These are phyloP conservation scores for Telmatochromis sp. DNA, from an alignment of 2,113 vertebrate species.

Conservation along the genomic window DNA sequence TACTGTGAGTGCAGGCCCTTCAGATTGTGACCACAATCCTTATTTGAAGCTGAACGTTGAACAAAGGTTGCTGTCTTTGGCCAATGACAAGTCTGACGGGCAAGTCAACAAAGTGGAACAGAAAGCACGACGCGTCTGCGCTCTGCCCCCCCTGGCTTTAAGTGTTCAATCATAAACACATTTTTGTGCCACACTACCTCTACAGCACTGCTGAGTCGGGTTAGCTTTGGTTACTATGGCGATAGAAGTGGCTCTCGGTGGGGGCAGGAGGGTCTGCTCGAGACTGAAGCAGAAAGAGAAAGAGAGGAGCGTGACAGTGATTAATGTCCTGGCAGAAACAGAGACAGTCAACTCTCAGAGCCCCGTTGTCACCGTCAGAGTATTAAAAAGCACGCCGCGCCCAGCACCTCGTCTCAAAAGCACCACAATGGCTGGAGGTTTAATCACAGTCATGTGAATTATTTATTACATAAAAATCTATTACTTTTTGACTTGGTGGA, in stretches of 20 bases:
- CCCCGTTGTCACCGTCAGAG: not conserved
- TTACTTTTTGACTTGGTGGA: conserved; percentile 11
- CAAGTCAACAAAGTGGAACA: not conserved
- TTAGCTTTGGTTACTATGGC: conserved; percentile 62
- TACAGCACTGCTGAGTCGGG: conserved; percentile 6
- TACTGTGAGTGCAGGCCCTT: not conserved
- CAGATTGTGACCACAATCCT: not conserved
- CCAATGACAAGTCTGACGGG: not conserved
- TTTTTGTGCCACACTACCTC: not conserved
- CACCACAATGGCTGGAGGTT: not conserved
- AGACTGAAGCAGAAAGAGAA: conserved; percentile 30
- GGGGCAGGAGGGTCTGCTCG: conserved; percentile 47
- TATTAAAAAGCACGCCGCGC: not conserved
- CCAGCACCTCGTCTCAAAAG: not conserved
- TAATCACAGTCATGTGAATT: conserved; percentile 52
- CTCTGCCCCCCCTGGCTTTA: not conserved
- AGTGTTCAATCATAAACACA: not conserved
- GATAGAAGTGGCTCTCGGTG: conserved; percentile 45
- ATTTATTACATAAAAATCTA: conserved; percentile 45
- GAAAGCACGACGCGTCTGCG: not conserved
- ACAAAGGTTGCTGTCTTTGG: not conserved
- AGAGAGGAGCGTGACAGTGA: conserved; percentile 67
- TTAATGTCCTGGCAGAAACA: conserved; percentile 68
- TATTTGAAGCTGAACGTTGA: not conserved
- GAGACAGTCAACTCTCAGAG: conserved; percentile 29